These are phyloP conservation scores for Eugnorisma glareosa DNA, from an alignment of 2,888 invertebrate species.

Conservation along the genomic window DNA sequence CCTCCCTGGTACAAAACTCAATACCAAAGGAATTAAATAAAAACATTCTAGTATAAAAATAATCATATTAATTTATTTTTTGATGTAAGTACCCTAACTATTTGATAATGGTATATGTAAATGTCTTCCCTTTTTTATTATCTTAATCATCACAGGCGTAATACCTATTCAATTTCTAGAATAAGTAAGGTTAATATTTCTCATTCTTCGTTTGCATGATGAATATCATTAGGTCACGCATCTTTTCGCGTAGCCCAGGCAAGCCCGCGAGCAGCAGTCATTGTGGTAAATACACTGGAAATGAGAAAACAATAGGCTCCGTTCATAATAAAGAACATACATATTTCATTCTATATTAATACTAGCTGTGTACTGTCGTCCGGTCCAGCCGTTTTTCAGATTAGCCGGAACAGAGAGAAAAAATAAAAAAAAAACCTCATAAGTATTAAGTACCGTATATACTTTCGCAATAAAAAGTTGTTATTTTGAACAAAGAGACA, in stretches of 20 bases:
- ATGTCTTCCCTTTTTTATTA: background rate
- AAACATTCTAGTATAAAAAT: background rate
- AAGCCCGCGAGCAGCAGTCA: constrained; percentile 55
- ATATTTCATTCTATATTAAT: background rate
- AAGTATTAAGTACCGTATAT: too few species aligned
- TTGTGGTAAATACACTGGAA: constrained; percentile 55
- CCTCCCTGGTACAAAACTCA: background rate
- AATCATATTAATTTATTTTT: background rate
- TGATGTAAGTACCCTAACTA: background rate
- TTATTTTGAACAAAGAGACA: too few species aligned
- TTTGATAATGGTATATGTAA: background rate
- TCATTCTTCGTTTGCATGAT: constrained; percentile 5
- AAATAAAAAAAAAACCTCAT: too few species aligned
- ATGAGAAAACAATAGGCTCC: background rate
- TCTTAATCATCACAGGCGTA: background rate
- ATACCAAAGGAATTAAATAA: constrained; percentile 10
- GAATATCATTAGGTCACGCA: constrained; percentile 36
- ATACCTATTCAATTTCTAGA: background rate
- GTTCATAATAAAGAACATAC: background rate
- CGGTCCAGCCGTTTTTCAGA: too few species aligned
- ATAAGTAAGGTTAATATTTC: background rate
- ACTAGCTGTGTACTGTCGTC: too few species aligned
- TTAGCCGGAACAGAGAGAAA: too few species aligned
- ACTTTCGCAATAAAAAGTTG: too few species aligned
- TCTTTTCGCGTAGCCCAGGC: constrained; percentile 52